Base-by-base conservation (phyloP, 1,140 invertebrate genomes). In the Heterodera carotae region DNA sequence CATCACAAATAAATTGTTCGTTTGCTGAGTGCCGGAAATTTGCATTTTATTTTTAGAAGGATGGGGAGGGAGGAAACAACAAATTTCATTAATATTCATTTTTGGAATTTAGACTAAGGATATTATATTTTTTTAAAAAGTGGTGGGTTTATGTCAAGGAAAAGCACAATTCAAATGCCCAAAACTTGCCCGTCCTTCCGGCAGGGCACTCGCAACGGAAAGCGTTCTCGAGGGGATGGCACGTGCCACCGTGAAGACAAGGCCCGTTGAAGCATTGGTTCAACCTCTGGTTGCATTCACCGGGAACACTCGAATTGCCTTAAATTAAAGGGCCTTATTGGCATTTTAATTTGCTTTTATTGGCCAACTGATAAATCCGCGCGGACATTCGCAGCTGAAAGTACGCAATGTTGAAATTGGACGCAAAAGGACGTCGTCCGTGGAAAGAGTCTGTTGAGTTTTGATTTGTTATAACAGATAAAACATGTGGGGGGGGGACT, bases 211-310 rank as follows among this genome's bases (percentile, higher is more conserved):
- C 90, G 87, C 97, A 99, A 0, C 93, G 93, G 87, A 96, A 98
- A 1, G 94, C 94, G 15, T 94, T 92, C 89, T 99, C 97, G 7
- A 92, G 91, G 0, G 93, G 89, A 71, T 93, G 88, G 85, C 97
- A 99, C 0, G 91, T 93, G 0, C 95, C 96, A 39, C 93, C 93
- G 86, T 95, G 94, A 82, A 91, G 89, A 88, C 97, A 99, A 0
- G 96, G 96, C 83, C 93, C 94, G 2, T 95, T 97, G 87, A 97
- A 98, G 87, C 97, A 99, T 0, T 98, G 89, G 89, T 99, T 95
- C 0, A 99, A 93, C 88, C 98, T 96, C 0, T 93, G 94, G 86
- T 98, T 96, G 87, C 97, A 99, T 64, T 95, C 90, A 82, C 78
- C 84, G 2, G 77, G 79, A 33, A 68, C 27, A 25, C 70, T 69